Base-by-base conservation (phyloP, 2,113 vertebrate species). In the Elanus axillaris region DNA sequence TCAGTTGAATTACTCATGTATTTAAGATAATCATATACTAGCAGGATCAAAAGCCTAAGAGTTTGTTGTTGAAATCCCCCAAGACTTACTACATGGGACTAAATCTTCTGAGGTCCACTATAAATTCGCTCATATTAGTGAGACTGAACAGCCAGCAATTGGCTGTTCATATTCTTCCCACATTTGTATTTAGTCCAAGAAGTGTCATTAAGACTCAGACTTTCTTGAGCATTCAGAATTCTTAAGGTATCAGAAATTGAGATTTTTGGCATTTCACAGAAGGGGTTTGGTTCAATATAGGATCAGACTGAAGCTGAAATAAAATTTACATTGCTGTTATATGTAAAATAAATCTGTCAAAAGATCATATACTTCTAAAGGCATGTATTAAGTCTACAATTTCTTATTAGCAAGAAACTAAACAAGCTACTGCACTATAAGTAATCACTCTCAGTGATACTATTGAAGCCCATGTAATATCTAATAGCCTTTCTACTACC, bases 41-140 rank as follows among this genome's bases (percentile, higher is more conserved):
- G n/a, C 59, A 83, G 84, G 36, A 93, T 91, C 80, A 90, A 87
- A 96, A 87, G 15, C 36, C 40, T 66, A 55, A 71, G 69, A 82
- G 72, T 93, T 92, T 94, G n/a, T 93, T 76, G 48, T 76, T 94
- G 66, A 89, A 95, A 94, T 92, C 66, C 29, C 18, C 15, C 4
- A 4, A 56, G 89, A 78, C 31, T 78, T 78, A 75, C 48, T 78
- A 60, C 22, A 52, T 40, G 45, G 53, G 45, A 87, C 67, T 96
- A 91, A 93, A 93, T 73, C 81, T 94, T 82, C 36, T 32, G 32
- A 86, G 73, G 73, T 83, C 59, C 84, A 59, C 67, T 53, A 10
- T 58, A 91, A 89, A 72, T 87, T 87, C 73, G 42, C 6, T 78
- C 66, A 17, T 14, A 38, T 75, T 79, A 69, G n/a, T 40, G 8